Percentiles rank a stretch among this genome's conserved stretches.
Conservation (phyloP, 2,113 vertebrate species). For the Calidris pugnax region DNA sequence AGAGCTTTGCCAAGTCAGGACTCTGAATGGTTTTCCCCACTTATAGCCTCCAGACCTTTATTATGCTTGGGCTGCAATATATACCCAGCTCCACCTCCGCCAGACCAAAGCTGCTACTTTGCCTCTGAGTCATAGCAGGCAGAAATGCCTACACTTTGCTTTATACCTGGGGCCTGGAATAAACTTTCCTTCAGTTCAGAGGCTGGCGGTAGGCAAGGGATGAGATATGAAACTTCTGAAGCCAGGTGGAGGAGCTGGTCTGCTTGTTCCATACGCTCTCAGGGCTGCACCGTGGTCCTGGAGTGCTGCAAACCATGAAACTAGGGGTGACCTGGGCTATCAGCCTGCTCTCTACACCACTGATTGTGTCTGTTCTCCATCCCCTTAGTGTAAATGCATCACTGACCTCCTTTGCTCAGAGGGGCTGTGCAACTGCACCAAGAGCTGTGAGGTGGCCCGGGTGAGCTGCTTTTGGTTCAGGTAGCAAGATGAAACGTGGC, state of each 20-base stretch:
- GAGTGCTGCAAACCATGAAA: not conserved
- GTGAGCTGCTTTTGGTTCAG: not conserved
- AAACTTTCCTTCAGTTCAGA: not conserved
- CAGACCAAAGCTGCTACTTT: slow-evolving; percentile 47
- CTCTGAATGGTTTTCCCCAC: slow-evolving; percentile 59
- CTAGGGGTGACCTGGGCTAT: not conserved
- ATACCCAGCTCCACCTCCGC: slow-evolving; percentile 3
- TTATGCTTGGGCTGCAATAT: slow-evolving; percentile 59
- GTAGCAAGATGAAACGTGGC: rapidly evolving
- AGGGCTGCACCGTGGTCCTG: rapidly evolving
- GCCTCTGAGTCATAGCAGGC: slow-evolving; percentile 37
- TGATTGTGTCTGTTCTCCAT: not conserved
- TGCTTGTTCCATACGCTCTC: not conserved
- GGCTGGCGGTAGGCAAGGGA: not conserved
- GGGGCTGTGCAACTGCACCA: rapidly evolving
- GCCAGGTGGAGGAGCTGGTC: rapidly evolving
- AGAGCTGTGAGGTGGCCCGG: rapidly evolving
- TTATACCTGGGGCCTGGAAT: not conserved
- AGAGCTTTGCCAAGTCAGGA: slow-evolving; percentile 39
- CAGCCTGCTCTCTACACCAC: not conserved
- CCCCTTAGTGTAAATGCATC: not conserved
- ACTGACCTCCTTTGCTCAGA: not conserved
- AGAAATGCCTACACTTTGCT: not conserved
- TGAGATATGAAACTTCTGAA: not conserved
- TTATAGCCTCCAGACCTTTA: slow-evolving; percentile 61